Evolutionary conservation across 2,797 vertebrate genomes (phyloP).

Genomic region (Acridotheres tristis): DNA sequence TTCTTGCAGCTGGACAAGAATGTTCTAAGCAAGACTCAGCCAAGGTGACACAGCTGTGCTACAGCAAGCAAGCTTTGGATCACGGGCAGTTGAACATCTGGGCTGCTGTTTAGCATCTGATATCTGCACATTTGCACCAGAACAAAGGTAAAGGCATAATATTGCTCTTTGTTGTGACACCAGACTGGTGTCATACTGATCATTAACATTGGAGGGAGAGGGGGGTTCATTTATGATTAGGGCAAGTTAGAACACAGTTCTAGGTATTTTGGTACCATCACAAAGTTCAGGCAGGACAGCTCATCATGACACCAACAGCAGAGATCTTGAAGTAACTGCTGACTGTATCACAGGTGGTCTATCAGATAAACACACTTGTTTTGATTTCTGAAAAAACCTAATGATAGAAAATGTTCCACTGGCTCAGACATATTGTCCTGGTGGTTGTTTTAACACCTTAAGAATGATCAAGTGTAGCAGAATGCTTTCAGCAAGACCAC

Average conservation of each 20-base stretch:
- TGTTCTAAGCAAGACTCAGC: neutral
- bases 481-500: neutral
- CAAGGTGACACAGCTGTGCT: neutral
- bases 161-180: neutral
- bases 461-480: neutral
- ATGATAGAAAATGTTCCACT: neutral
- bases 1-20: neutral
- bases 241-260: neutral
- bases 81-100: neutral
- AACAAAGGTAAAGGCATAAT: neutral
- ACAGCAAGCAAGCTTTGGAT: neutral
- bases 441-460: neutral
- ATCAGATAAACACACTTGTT: neutral
- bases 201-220: fast-evolving
- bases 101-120: neutral
- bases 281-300: neutral
- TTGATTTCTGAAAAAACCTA: neutral
- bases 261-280: neutral
- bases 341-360: neutral
- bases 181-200: neutral
- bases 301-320: neutral
- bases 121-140: neutral
- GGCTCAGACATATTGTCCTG: neutral
- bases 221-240: fast-evolving
- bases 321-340: neutral